Percentiles rank a stretch among this genome's conserved stretches.
Conservation (phyloP, 2,797 vertebrate genomes). For the Apodemus agrarius region DNA sequence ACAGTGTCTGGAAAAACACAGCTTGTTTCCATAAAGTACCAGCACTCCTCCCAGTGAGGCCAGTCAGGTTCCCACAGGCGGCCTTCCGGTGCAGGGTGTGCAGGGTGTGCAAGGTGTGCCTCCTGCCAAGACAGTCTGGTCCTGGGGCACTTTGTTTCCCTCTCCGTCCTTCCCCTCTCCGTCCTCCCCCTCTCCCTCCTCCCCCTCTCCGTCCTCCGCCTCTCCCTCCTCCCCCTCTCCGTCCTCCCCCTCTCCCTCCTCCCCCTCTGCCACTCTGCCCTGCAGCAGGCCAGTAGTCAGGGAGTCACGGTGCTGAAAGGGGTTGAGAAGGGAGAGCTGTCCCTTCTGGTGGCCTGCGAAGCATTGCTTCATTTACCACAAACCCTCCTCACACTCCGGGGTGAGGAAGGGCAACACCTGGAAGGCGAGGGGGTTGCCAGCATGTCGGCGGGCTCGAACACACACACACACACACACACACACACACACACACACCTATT, state of each 20-base stretch:
- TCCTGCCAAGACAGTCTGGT: neutral
- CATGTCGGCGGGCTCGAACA: no score
- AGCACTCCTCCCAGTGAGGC: neutral
- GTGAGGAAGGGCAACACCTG: neutral
- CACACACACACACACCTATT: neutral
- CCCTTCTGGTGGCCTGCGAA: neutral
- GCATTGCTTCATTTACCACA: neutral
- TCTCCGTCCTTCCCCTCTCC: no score
- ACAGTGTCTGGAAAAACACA: neutral
- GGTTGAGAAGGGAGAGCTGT: neutral
- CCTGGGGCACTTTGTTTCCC: neutral
- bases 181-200: no score
- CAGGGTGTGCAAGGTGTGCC: neutral
- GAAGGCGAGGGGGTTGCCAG: neutral
- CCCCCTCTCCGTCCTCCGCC: no score
- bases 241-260: no score
- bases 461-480: neutral
- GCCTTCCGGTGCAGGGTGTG: no score
- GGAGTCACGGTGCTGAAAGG: neutral
- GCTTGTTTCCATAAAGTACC: neutral
- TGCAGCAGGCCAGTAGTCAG: neutral
- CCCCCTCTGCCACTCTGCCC: no score
- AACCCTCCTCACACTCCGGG: neutral
- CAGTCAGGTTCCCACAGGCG: neutral
- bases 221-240: no score